Evolutionary conservation across 2,888 invertebrate species (phyloP).

Genomic region (Cephus pygmeus): DNA sequence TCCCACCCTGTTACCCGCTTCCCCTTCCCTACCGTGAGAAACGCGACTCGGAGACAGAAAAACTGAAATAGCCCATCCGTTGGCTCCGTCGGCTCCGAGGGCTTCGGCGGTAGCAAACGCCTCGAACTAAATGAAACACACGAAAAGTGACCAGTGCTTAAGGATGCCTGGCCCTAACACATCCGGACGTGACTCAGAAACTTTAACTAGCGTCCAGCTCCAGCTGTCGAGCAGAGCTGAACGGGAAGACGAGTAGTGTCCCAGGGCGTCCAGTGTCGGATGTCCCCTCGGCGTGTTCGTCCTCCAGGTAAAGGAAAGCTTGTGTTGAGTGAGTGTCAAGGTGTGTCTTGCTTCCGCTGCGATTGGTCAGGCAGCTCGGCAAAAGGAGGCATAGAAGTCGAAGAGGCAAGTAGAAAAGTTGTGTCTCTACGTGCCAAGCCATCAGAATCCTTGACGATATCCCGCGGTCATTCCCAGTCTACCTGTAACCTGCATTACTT

Average conservation of each 20-base stretch:
- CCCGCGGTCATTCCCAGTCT: neutral
- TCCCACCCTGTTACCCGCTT: neutral
- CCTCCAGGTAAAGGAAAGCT: neutral
- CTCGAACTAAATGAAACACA: neutral
- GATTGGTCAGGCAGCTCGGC: neutral
- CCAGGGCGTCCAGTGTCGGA: neutral
- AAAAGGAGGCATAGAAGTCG: neutral
- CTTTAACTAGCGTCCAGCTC: neutral
- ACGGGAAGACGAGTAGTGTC: neutral
- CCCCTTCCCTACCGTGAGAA: neutral
- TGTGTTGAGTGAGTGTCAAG: neutral
- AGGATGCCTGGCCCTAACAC: neutral
- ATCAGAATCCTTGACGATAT: neutral
- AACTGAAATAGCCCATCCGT: neutral
- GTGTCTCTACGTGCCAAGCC: neutral
- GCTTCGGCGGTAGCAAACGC: neutral
- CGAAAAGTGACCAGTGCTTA: neutral
- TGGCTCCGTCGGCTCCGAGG: neutral
- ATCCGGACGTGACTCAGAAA: neutral
- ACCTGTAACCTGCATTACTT: neutral
- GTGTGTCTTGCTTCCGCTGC: neutral
- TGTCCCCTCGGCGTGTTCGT: neutral
- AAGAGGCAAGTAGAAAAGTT: neutral
- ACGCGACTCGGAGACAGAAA: neutral
- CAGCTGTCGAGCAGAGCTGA: neutral